A percentile compares a stretch with the other conserved stretches of the same genome.
These are phyloP conservation scores for Apomyelois bistriatella DNA, from an alignment of 2,888 invertebrate species.

Conservation along the genomic window DNA sequence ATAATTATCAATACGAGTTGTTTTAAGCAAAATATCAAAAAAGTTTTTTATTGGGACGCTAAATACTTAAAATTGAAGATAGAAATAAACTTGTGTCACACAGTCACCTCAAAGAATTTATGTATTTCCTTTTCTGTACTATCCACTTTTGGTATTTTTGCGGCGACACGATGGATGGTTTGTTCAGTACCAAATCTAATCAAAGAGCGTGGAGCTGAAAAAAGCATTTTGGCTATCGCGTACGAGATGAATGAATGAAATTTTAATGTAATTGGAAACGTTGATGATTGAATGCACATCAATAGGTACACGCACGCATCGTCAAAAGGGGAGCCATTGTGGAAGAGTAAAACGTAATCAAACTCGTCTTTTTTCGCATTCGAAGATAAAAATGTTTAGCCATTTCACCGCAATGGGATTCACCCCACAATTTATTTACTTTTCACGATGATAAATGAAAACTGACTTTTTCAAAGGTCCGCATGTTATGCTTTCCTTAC, in stretches of 20 bases:
- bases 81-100: no score
- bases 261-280: constrained; percentile 62
- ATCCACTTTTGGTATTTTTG: neutral
- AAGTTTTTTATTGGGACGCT: no score
- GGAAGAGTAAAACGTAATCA: neutral
- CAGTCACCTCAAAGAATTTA: no score
- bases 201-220: constrained; percentile 54
- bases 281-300: constrained; percentile 41
- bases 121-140: neutral
- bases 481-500: no score
- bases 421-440: no score
- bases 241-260: constrained; percentile 58
- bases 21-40: no score
- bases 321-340: neutral
- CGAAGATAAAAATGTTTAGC: no score
- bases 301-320: neutral
- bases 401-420: no score
- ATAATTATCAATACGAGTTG: no score
- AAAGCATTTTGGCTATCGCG: constrained; percentile 47
- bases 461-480: no score
- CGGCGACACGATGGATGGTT: constrained; percentile 61
- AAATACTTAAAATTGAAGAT: no score
- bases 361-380: neutral
- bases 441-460: no score
- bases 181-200: constrained; percentile 62